phyloP scores from a whole-genome alignment of 1,140 invertebrate species.

The Neodiprion pinetum region DNA sequence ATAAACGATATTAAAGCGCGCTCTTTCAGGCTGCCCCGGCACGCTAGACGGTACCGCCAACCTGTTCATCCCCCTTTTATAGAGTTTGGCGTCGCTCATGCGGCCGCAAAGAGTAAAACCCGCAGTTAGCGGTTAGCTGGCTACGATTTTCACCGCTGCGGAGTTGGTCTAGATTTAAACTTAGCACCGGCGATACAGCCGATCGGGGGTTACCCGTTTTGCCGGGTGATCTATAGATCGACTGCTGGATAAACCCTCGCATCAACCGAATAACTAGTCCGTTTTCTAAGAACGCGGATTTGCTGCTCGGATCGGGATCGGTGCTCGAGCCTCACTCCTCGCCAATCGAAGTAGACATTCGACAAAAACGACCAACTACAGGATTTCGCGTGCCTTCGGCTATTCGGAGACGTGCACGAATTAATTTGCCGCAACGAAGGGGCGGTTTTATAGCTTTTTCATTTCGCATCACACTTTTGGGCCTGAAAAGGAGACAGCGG shows the following conservation, averaged over 20 bases:
- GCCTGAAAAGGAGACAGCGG: not conserved
- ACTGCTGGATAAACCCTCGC: not conserved
- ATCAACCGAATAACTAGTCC: not conserved
- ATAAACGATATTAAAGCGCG: constrained; percentile 48
- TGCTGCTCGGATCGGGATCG: not conserved
- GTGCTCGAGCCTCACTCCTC: not conserved
- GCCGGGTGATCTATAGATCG: not conserved
- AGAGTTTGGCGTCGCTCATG: too few species aligned
- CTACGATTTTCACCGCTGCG: not conserved
- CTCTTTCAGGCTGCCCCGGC: constrained; percentile 33
- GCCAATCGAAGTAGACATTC: too few species aligned
- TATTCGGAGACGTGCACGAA: not conserved
- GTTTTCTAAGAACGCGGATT: not conserved
- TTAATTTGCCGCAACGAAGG: not conserved
- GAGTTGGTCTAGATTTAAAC: too few species aligned
- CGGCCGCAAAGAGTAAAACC: too few species aligned
- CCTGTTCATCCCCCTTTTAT: constrained; percentile 17
- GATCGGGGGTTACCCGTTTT: not conserved
- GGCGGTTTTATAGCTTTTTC: not conserved
- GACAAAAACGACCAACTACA: not conserved
- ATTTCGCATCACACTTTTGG: not conserved
- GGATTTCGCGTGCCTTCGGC: not conserved
- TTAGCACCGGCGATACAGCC: too few species aligned
- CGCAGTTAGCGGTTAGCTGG: not conserved
- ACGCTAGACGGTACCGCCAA: constrained; percentile 37